phyloP scores from a whole-genome alignment of 2,888 invertebrate genomes.

The Amaurobius ferox region DNA sequence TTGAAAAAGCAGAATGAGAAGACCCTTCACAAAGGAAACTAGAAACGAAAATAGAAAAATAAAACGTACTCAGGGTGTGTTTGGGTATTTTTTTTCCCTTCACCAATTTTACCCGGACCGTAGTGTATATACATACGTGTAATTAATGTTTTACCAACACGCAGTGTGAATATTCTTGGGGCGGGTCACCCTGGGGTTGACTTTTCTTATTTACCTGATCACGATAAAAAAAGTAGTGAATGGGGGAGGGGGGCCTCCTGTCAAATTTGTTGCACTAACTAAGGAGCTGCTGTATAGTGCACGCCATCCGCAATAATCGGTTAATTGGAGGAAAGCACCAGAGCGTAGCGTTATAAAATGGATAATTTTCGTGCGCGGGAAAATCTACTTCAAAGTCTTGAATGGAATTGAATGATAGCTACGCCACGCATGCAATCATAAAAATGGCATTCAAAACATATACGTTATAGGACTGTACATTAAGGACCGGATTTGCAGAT shows the following conservation, averaged over 20 bases:
- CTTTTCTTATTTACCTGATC: neutral
- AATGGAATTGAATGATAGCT: too few relatives aligned
- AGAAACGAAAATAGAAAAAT: constrained; percentile 1
- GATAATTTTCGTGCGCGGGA: neutral
- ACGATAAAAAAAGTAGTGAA: neutral
- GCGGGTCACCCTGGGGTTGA: neutral
- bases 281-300: constrained; percentile 16
- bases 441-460: too few relatives aligned
- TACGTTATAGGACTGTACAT: too few relatives aligned
- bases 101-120: neutral
- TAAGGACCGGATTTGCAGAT: too few relatives aligned
- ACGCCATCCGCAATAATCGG: constrained; percentile 56
- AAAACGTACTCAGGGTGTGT: neutral
- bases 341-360: constrained; percentile 12
- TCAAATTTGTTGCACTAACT: constrained; percentile 63
- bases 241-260: neutral
- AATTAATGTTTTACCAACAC: constrained; percentile 57
- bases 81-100: too few relatives aligned
- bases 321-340: constrained; percentile 54
- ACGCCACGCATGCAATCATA: too few relatives aligned
- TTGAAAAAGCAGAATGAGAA: constrained; percentile 50
- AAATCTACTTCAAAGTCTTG: too few relatives aligned
- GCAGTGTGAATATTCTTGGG: constrained; percentile 19
- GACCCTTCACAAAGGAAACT: neutral
- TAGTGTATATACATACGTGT: constrained; percentile 24